Base-by-base conservation (phyloP, 1,140 invertebrate genomes). In the Drosophila prosaltans region DNA sequence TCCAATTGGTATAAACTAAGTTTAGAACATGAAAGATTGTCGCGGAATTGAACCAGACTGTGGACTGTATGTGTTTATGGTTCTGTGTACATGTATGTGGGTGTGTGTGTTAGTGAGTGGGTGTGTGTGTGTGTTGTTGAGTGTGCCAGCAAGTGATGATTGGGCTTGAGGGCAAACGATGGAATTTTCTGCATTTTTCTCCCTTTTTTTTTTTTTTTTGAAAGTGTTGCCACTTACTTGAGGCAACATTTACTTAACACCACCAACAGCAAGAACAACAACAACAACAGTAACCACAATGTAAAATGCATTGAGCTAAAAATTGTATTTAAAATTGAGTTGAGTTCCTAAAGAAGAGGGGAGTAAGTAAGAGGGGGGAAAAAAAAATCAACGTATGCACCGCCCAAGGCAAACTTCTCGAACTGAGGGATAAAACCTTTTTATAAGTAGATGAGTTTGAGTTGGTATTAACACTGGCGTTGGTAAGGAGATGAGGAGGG, bases 11-110 rank as follows among this genome's bases (percentile, higher is more conserved):
- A 74, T 88, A 89, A 88, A 88, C 83, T 88, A 59, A 82, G 84
- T 88, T 88, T 77, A 81, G 80, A 65, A 77, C 84, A 88, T 88
- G 80, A 88, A 88, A 88, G 83, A 88, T 88, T 88, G 83, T 80
- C 82, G 80, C 80, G 72, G 69, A 65, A 83, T 73, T 67, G 76
- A 62, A 69, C 62, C 78, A 72, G 81, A 69, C 78, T 65, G 79
- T 75, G 58, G 28, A 65, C n/a, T 26, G 9, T 41, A n/a, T 41
- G 9, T 41, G 61, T 32, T 21, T 55, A 41, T 36, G 51, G 36
- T 39, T 26, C 8, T 32, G 54, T 26, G 28, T 26, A 16, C 21
- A 16, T 48, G 45, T 48, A 16, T 43, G 41, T 43, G n/a, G n/a
- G 41, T 43, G 41, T 21, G 16, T 48, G 16, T 11, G 40, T 11